A percentile compares a stretch with the other conserved stretches of the same genome.
Conservation (phyloP, 2,888 invertebrate genomes). For the Shargacucullia verbasci region DNA sequence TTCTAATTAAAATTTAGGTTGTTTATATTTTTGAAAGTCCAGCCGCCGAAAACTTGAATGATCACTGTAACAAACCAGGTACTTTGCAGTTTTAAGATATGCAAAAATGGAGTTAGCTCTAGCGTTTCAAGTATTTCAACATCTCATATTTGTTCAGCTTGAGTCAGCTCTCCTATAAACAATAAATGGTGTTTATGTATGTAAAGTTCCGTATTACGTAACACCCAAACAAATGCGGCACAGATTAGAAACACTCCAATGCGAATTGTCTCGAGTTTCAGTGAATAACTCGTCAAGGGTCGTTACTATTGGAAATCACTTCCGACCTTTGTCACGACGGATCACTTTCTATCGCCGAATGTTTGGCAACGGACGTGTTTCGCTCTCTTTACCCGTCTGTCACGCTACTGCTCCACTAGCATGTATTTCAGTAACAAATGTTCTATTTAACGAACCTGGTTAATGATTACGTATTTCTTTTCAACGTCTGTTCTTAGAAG, state of each 20-base stretch:
- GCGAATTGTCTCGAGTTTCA: constrained; percentile 59
- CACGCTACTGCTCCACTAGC: constrained; percentile 48
- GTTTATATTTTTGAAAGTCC: no score
- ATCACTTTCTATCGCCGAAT: constrained; percentile 78
- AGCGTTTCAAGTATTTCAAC: constrained; percentile 7
- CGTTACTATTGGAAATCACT: constrained; percentile 81
- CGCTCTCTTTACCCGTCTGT: constrained; percentile 71
- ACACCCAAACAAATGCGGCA: constrained; percentile 33
- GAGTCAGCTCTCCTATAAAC: constrained; percentile 1
- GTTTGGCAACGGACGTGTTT: constrained; percentile 67
- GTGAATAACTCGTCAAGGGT: constrained; percentile 74
- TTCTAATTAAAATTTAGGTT: no score
- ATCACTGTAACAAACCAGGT: not conserved
- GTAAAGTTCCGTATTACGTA: constrained; percentile 31
- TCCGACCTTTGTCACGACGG: constrained; percentile 85
- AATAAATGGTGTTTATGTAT: constrained; percentile 14
- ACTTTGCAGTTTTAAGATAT: constrained; percentile 8
- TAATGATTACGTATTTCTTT: constrained; percentile 24
- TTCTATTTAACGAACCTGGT: constrained; percentile 45
- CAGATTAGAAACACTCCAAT: constrained; percentile 62
- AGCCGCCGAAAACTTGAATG: not conserved
- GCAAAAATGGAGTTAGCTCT: constrained; percentile 1
- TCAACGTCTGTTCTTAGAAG: constrained; percentile 35
- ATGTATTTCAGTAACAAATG: constrained; percentile 44
- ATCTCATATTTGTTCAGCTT: constrained; percentile 22